Evolutionary conservation across 2,888 invertebrate genomes (phyloP).

Genomic region (Trissonchulus sp.): DNA sequence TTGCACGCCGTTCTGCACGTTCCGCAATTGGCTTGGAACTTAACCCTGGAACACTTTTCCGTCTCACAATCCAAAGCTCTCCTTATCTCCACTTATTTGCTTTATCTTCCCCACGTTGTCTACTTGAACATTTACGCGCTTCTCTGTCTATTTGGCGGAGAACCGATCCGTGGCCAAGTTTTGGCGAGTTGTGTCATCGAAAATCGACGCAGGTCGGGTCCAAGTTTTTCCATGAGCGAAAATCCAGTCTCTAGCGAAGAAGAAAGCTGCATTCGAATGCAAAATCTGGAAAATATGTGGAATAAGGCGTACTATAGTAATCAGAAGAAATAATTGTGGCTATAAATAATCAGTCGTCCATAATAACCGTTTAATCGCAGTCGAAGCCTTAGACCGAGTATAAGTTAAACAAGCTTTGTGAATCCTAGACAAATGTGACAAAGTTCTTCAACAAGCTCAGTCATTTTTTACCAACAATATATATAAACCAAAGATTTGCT

Average conservation of each 20-base stretch:
- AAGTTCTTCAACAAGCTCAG: no score
- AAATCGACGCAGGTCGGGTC: background rate
- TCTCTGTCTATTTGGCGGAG: background rate
- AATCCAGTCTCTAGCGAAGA: background rate
- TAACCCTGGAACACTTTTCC: background rate
- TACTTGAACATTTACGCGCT: background rate
- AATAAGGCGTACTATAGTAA: constrained; percentile 8
- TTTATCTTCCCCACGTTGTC: background rate
- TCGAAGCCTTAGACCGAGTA: no score
- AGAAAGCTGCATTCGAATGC: background rate
- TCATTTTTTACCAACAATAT: no score
- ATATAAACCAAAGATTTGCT: no score
- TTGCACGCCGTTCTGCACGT: background rate
- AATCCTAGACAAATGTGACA: no score
- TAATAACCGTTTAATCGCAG: no score
- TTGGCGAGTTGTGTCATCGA: background rate
- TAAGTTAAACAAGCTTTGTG: no score
- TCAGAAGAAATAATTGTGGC: background rate
- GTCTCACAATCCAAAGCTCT: background rate
- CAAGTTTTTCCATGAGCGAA: background rate
- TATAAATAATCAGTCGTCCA: no score
- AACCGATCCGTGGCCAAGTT: background rate
- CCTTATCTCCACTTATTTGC: background rate
- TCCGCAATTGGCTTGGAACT: background rate
- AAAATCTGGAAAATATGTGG: constrained; percentile 8